Evolutionary conservation across 1,140 invertebrate genomes (phyloP), one percentile per base, ranked within the genome.

Genomic region (Heliconius eleuchia): DNA sequence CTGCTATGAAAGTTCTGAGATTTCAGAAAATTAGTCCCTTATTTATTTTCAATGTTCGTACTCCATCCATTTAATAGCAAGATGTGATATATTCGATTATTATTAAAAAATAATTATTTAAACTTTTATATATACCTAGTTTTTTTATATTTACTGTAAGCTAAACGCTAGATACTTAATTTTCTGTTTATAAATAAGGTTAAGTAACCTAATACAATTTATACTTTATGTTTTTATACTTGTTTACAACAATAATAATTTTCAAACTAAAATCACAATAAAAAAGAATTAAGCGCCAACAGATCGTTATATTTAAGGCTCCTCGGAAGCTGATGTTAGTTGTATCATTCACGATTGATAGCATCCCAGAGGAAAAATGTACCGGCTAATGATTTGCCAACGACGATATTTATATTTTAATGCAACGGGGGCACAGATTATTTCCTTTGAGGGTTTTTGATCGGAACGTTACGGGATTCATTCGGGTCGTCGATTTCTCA

Each of bases 401-500:
- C 89, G 91, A 91, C 84, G 85, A 90, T 92, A 88, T 92, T 92
- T 94, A 92, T 94, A 89, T 92, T 92, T 92, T 91, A 92, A 94
- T 92, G 90, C 89, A 90, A 78, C 85, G 82, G 80, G 80, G 81
- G 79, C 83, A 86, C 85, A 92, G 91, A 91, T 92, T 92, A 92
- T 92, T 92, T 94, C 88, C 90, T 94, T 94, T 94, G 92, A 94
- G 83, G 86, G 88, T 83, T 82, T 80, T 82, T 85, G 84, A 90
- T 86, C 85, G 83, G 57, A 82, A 83, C 84, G 79, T 83, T 82
- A 83, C 52, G 76, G 77, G 82, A 81, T 83, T 81, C 81, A 70
- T 83, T 80, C 77, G 84, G 76, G 57, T 82, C 81, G 79, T 87
- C 76, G 76, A 50, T 71, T 80, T 80, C 77, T 52, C 77, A 70